A percentile compares a stretch with the other conserved stretches of the same genome.
These are phyloP conservation scores for Sturmia bella DNA, from an alignment of 2,888 invertebrate genomes.

Conservation along the genomic window DNA sequence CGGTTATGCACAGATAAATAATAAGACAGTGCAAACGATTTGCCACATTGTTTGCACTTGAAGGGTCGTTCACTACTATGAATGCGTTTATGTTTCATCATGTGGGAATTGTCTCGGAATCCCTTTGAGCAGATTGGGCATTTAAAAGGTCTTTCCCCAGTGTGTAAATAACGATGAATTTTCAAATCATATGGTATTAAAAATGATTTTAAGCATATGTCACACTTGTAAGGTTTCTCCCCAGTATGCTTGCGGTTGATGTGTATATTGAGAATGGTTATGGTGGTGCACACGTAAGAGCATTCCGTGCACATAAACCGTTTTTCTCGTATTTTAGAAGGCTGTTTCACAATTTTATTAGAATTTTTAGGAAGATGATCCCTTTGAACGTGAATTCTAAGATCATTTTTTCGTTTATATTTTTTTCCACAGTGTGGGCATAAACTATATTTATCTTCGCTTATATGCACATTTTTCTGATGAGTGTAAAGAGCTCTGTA, in stretches of 20 bases:
- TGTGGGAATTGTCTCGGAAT: conserved; percentile 58
- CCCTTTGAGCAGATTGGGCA: conserved; percentile 83
- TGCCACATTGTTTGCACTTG: conserved; percentile 57
- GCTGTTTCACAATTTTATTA: neutral
- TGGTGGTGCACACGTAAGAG: conserved; percentile 57
- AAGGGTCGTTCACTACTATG: conserved; percentile 53
- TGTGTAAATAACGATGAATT: conserved; percentile 86
- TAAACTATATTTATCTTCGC: conserved; percentile 59
- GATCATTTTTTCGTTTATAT: conserved; percentile 54
- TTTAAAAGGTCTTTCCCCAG: conserved; percentile 85
- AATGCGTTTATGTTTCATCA: conserved; percentile 60
- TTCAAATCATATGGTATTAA: conserved; percentile 78
- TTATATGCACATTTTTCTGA: conserved; percentile 54
- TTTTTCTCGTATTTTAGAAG: conserved; percentile 58
- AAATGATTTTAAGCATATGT: conserved; percentile 61
- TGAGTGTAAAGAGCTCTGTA: conserved; percentile 48
- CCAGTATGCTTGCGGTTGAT: conserved; percentile 67
- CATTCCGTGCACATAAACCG: conserved; percentile 65
- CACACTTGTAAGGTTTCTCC: conserved; percentile 65
- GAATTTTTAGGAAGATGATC: conserved; percentile 25
- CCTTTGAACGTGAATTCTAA: conserved; percentile 49
- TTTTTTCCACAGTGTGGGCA: conserved; percentile 62
- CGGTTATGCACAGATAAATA: conserved; percentile 59
- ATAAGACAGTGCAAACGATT: conserved; percentile 59
- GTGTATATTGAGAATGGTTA: conserved; percentile 63